Conservation (phyloP, 2,797 vertebrate genomes). For the Tympanoctomys barrerae region DNA sequence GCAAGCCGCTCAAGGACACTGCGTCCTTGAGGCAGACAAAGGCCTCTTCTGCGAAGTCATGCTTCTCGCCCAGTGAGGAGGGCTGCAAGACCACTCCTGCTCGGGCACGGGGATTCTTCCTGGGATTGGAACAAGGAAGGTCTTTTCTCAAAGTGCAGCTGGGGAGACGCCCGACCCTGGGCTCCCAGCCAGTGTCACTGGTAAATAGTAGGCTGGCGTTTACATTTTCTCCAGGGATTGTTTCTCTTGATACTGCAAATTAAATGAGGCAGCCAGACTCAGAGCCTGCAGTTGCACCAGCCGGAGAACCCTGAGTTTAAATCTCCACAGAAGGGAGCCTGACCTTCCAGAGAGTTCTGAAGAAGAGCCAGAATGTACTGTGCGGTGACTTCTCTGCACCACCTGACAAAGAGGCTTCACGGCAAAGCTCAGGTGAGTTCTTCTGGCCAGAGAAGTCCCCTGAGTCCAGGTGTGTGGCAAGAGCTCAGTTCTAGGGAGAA, state of each 20-base stretch:
- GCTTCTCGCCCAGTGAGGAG: neutral
- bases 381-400: neutral
- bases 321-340: constrained; percentile 32
- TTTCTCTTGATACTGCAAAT: constrained; percentile 76
- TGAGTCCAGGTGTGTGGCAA: neutral
- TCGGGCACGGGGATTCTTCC: constrained; percentile 15
- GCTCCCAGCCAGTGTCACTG: constrained; percentile 60
- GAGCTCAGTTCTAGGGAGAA: constrained; percentile 42
- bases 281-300: constrained; percentile 16
- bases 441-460: constrained; percentile 7
- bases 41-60: neutral
- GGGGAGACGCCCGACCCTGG: constrained; percentile 63
- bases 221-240: constrained; percentile 69
- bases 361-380: constrained; percentile 9
- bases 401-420: neutral
- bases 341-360: neutral
- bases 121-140: constrained; percentile 28
- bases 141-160: constrained; percentile 13
- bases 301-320: neutral
- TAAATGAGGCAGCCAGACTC: constrained; percentile 71
- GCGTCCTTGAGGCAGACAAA: neutral
- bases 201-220: constrained; percentile 76
- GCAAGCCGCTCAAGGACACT: neutral
- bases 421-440: neutral
- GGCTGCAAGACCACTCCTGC: neutral